Percentiles rank a stretch among this genome's conserved stretches.
Conservation (phyloP, 1,140 invertebrate genomes). For the Tetragnatha versicolor region DNA sequence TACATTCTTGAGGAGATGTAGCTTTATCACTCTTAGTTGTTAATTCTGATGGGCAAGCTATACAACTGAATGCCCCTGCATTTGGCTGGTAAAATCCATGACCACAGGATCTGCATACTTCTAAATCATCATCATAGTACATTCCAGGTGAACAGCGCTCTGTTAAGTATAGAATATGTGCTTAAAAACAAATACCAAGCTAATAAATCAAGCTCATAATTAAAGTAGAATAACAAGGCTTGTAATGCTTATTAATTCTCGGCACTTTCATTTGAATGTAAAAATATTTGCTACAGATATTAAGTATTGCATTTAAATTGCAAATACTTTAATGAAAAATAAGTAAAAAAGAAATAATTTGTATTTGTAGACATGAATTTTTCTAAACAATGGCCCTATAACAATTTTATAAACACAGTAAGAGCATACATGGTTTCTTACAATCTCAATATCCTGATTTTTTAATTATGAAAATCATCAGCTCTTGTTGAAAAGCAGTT, state of each 20-base stretch:
- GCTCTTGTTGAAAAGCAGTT: no score
- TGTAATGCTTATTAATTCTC: background rate
- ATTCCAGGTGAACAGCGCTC: constrained; percentile 90
- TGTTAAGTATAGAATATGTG: constrained; percentile 62
- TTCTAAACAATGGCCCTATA: no score
- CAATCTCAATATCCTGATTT: no score
- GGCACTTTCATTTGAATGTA: background rate
- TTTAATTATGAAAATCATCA: no score
- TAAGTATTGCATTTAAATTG: background rate
- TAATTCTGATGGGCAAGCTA: constrained; percentile 88
- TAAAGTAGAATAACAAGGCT: background rate
- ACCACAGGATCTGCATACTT: constrained; percentile 87
- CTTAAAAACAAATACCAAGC: no score
- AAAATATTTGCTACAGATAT: background rate
- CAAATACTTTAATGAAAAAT: background rate
- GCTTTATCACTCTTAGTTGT: constrained; percentile 92
- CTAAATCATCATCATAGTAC: constrained; percentile 85
- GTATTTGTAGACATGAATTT: background rate
- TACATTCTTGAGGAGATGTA: constrained; percentile 72
- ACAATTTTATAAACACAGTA: no score
- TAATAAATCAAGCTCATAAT: no score
- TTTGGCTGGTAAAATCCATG: constrained; percentile 92
- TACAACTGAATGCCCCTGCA: constrained; percentile 89
- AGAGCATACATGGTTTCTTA: no score
- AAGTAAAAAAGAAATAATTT: background rate